phyloP scores from a whole-genome alignment of 2,113 vertebrate genomes.

The Rhinichthys klamathensis region DNA sequence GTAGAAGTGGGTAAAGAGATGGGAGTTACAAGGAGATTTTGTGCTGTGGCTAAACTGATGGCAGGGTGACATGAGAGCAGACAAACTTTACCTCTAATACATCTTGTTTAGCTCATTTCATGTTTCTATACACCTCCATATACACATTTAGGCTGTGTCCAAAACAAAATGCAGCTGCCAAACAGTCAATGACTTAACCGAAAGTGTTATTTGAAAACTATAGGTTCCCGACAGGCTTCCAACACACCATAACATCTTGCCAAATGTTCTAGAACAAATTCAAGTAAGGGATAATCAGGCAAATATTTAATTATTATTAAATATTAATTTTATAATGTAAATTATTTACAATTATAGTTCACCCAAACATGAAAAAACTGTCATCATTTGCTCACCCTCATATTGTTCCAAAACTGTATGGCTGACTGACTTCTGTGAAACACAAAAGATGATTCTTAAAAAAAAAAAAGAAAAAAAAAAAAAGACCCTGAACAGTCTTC shows the following conservation, averaged over 20 bases:
- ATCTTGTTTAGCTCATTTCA: not conserved
- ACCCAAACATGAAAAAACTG: not conserved
- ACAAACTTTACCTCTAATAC: not conserved
- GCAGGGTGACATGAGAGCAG: not conserved
- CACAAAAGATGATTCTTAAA: not conserved
- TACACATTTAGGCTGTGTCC: not conserved
- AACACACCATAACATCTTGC: not conserved
- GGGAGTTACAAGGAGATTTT: not conserved
- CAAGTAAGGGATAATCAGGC: not conserved
- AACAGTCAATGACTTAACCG: no score
- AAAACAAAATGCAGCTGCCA: not conserved
- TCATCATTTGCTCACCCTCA: no score
- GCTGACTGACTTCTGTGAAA: not conserved
- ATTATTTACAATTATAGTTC: not conserved
- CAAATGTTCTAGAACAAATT: not conserved
- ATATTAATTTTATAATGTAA: not conserved
- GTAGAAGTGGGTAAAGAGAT: not conserved
- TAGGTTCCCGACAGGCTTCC: not conserved
- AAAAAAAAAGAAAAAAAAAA: no score
- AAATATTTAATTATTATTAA: not conserved
- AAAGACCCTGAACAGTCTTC: not conserved
- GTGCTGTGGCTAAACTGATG: constrained; percentile 1
- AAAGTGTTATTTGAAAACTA: not conserved
- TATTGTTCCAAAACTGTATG: not conserved
- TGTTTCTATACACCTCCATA: not conserved